phyloP scores from a whole-genome alignment of 2,888 invertebrate genomes.

The Myathropa florea region DNA sequence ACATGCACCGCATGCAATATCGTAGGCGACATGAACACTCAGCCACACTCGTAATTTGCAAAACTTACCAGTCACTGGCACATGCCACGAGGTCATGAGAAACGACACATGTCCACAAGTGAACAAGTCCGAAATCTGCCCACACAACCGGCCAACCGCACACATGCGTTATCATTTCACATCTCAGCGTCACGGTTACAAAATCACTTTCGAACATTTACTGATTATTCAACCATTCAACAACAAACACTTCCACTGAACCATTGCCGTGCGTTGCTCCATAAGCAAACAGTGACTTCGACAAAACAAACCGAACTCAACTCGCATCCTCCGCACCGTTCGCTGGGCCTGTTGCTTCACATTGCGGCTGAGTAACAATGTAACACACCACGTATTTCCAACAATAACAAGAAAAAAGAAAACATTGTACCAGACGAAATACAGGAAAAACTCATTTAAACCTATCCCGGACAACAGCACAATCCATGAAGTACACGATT shows the following conservation, averaged over 20 bases:
- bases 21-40: no score
- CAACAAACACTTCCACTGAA: neutral
- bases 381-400: conserved; percentile 19
- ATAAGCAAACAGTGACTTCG: conserved; percentile 8
- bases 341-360: conserved; percentile 17
- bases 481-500: conserved; percentile 55
- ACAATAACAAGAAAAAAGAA: conserved; percentile 6
- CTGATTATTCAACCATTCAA: neutral
- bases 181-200: neutral
- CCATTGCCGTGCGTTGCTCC: neutral
- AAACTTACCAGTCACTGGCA: no score
- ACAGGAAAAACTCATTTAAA: conserved; percentile 15
- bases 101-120: no score
- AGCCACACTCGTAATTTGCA: no score
- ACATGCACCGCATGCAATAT: no score
- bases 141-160: neutral
- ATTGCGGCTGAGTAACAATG: conserved; percentile 19
- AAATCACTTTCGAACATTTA: neutral
- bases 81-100: no score
- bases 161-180: neutral
- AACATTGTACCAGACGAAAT: neutral
- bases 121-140: neutral
- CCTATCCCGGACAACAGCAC: conserved; percentile 48
- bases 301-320: neutral
- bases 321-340: neutral